Conservation (phyloP, 2,888 invertebrate genomes). For the Platycheirus albimanus region DNA sequence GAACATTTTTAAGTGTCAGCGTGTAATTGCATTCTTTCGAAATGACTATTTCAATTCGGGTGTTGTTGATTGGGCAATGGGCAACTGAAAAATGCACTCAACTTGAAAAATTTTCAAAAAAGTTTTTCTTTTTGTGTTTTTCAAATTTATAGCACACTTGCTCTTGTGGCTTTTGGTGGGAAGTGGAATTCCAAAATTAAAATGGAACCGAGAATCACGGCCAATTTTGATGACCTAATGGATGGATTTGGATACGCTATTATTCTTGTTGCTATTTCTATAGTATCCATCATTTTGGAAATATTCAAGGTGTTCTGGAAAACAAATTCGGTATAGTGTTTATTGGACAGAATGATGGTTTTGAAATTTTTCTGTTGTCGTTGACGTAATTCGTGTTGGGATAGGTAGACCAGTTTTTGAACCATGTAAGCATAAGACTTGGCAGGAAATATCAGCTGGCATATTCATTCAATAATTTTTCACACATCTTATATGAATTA, state of each 20-base stretch:
- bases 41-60: no score
- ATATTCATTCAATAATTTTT: not conserved
- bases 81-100: constrained; percentile 2
- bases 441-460: not conserved
- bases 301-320: not conserved
- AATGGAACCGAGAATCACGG: constrained; percentile 14
- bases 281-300: constrained; percentile 28
- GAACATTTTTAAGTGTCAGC: constrained; percentile 1
- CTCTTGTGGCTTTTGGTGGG: not conserved
- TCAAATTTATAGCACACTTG: constrained; percentile 3
- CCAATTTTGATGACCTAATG: constrained; percentile 15
- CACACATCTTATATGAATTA: not conserved
- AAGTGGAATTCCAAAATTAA: constrained; percentile 34
- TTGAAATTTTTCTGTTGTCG: not conserved
- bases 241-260: not conserved
- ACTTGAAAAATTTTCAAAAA: constrained; percentile 8
- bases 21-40: constrained; percentile 44
- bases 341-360: no score
- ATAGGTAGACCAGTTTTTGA: constrained; percentile 7
- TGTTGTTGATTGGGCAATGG: not conserved
- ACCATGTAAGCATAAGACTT: not conserved
- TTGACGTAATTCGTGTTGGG: constrained; percentile 21
- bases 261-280: not conserved
- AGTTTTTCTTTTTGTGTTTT: no score
- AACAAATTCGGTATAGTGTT: no score